Base-by-base conservation (phyloP, 2,888 invertebrate genomes). In the Notodonta ziczac region DNA sequence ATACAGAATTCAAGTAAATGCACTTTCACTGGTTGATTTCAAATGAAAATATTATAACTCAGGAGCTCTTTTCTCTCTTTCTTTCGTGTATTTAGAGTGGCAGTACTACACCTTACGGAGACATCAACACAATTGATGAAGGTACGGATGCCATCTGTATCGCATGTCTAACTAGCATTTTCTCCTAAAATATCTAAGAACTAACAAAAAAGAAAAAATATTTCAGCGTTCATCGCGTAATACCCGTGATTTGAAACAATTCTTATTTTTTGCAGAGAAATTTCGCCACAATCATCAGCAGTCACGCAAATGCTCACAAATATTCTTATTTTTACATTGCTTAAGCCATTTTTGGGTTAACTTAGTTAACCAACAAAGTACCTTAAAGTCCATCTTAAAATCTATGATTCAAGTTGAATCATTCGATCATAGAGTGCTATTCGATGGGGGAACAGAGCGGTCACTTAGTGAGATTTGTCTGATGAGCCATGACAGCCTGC, bases 181-280 rank as follows among this genome's bases (percentile, higher is more conserved):
- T 86, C 82, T 85, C 83, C 79, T 63, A 71, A 74, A 79, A 76
- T 72, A 74, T 76, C 69, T 70, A 77, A 81, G 72, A 82, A 80
- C 74, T 78, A 78, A 82, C 78, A 81, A 82, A 83, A 84, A 79
- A 78, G 61, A 73, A 16, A 77, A 76, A 84, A 75, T 72, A 80
- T 85, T 86, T 85, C 77, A 80, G 73, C 81, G 78, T 81, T 84
- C 78, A 77, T 78, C 81, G 78, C 82, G 84, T 87, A 87, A 87
- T 83, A 78, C 81, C 83, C 75, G 84, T 86, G 80, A 89, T 91
- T 89, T 87, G 83, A 86, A 87, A 85, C 82, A 85, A 87, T 88
- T 83, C 85, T 78, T 81, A 87, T 89, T 75, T 50, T 85, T 87
- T 87, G 78, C 77, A 72, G 85, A 86, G 86, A 91, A 89, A 89